Base-by-base conservation (phyloP, 2,888 invertebrate species). In the Xanthorhoe designata region DNA sequence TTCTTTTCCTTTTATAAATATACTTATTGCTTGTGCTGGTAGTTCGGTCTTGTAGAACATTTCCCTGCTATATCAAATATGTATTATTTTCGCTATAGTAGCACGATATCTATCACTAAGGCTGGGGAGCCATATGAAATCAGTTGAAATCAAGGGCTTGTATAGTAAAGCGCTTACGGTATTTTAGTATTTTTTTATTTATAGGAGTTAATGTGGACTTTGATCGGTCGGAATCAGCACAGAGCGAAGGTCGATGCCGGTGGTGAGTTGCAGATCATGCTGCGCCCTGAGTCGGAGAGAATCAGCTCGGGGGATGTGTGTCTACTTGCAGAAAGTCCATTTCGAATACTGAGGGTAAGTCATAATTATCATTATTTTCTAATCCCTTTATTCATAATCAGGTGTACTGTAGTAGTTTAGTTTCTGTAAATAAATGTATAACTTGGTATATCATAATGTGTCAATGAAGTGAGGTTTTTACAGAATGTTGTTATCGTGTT, bases 261-360 rank as follows among this genome's bases (percentile, higher is more conserved):
- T 0, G 90, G 93, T 0, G 95, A 95, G 77, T 79, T 95, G 56
- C 95, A 95, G 78, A 90, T 90, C 45, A 95, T 95, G 94, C 81
- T 95, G 70, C 91, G 94, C 0, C 77, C 82, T 38, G 83, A 76
- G 10, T 69, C 91, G 0, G 86, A 88, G 35, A 74, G 72, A 0
- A 60, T 66, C 0, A 82, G 78, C 51, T 87, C 81, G 0, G 94
- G 95, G 3, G 95, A 96, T 57, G 95, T 97, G 5, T 97, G 97
- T 78, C 90, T 96, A 13, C 94, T 97, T 76, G 94, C 95, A 45
- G 96, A 97, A 79, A 97, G 96, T 75, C 96, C 96, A 0, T 96
- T 94, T 78, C 90, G 96, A 72, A 96, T 96, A 73, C 84, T 96
- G 13, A 93, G 96, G 94, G 96, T 96, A 87, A 94, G 53, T n/a